These are phyloP conservation scores for Antigone vipio DNA, from an alignment of 2,113 vertebrate species.

Conservation along the genomic window DNA sequence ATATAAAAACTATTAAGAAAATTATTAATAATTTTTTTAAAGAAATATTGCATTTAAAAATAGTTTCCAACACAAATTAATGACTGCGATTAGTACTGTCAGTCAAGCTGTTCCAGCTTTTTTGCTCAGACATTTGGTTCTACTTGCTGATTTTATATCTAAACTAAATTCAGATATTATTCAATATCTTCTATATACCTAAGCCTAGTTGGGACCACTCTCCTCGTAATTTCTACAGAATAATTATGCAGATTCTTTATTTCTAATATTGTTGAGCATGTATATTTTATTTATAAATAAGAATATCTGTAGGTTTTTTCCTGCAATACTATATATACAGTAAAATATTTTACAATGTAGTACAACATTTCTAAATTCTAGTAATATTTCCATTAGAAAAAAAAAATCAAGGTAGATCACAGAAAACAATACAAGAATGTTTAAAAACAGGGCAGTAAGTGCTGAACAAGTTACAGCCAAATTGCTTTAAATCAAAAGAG, in stretches of 20 bases:
- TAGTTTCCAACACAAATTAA: neutral
- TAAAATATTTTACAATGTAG: neutral
- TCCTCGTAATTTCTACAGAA: neutral
- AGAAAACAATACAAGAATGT: neutral
- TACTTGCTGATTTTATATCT: neutral
- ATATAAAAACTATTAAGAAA: neutral
- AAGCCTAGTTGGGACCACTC: neutral
- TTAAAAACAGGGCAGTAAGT: neutral
- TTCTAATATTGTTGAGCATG: neutral
- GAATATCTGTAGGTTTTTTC: neutral
- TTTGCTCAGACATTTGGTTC: neutral
- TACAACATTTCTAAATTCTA: neutral
- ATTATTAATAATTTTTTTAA: neutral
- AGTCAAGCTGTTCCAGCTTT: neutral
- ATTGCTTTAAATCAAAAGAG: neutral
- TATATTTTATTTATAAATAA: neutral
- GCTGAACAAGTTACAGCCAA: neutral
- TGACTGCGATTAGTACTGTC: neutral
- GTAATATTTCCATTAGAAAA: neutral
- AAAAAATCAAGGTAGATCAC: fast-evolving
- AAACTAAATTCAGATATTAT: neutral
- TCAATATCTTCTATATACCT: neutral
- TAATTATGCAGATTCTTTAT: neutral
- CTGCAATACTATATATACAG: neutral
- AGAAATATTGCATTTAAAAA: neutral